Evolutionary conservation across 2,113 vertebrate species (phyloP).

Genomic region (Malaclemys terrapin): DNA sequence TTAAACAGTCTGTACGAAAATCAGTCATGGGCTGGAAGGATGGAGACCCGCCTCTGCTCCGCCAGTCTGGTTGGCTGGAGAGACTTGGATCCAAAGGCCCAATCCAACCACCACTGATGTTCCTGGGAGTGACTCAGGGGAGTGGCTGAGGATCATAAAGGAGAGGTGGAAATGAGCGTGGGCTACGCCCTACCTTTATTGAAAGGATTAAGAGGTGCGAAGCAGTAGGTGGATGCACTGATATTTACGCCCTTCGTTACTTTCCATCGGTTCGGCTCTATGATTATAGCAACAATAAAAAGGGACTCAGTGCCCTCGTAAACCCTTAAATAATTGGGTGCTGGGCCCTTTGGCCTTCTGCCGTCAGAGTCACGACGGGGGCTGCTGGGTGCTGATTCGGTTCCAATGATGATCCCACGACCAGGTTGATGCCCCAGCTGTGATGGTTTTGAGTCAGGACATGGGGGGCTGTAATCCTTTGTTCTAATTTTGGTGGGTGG

Average conservation of each 20-base stretch:
- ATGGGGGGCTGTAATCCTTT: neutral
- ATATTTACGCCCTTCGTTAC: conserved; percentile 1
- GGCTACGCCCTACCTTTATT: neutral
- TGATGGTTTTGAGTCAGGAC: neutral
- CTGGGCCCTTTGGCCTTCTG: neutral
- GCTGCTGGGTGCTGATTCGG: conserved; percentile 38
- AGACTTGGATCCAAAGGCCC: neutral
- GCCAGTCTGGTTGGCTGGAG: neutral
- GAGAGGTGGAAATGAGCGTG: neutral
- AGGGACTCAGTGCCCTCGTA: accelerated
- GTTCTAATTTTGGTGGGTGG: neutral
- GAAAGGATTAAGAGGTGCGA: neutral
- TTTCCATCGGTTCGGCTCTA: conserved; percentile 35
- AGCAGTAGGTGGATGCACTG: neutral
- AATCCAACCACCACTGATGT: neutral
- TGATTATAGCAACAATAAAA: neutral
- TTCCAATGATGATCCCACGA: neutral
- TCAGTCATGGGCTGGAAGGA: neutral
- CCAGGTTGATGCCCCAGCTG: neutral
- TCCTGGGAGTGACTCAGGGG: neutral
- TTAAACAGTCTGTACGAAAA: neutral
- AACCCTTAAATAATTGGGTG: neutral
- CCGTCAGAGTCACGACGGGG: accelerated
- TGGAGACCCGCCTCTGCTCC: neutral
- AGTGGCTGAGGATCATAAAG: neutral